Conservation (phyloP, 2,797 vertebrate genomes). For the Rhodeus uyekii region DNA sequence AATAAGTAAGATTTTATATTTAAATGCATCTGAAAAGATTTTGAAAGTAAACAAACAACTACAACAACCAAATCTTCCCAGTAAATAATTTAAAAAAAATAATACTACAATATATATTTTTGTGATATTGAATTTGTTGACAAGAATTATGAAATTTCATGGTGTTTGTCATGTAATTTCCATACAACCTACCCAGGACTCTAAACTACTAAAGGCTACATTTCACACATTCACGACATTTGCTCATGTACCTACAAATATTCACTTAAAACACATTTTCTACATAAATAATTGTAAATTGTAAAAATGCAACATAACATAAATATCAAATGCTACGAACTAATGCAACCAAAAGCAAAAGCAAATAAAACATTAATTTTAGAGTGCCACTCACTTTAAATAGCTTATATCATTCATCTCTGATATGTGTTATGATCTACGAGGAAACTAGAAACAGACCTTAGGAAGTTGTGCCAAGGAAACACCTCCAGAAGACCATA, state of each 20-base stretch:
- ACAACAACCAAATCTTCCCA: too few species aligned
- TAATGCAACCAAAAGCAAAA: neutral
- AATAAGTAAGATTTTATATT: too few species aligned
- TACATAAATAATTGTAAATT: neutral
- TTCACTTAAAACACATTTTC: neutral
- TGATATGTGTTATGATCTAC: neutral
- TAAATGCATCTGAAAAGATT: too few species aligned
- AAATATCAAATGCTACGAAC: neutral
- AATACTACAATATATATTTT: too few species aligned
- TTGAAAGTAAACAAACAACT: too few species aligned
- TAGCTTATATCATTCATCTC: neutral
- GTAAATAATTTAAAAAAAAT: too few species aligned
- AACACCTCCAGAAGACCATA: neutral
- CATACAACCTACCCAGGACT: too few species aligned
- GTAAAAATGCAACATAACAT: neutral
- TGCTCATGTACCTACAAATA: neutral
- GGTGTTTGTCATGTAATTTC: too few species aligned
- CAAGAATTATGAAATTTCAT: too few species aligned
- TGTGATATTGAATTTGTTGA: too few species aligned
- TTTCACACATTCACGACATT: conserved; percentile 3
- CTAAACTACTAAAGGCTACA: neutral
- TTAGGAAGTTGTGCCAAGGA: conserved; percentile 4
- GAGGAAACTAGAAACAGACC: conserved; percentile 14
- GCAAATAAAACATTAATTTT: neutral
- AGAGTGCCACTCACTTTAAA: neutral